phyloP scores from a whole-genome alignment of 2,797 vertebrate species.

The Cercopithecus neglectus region DNA sequence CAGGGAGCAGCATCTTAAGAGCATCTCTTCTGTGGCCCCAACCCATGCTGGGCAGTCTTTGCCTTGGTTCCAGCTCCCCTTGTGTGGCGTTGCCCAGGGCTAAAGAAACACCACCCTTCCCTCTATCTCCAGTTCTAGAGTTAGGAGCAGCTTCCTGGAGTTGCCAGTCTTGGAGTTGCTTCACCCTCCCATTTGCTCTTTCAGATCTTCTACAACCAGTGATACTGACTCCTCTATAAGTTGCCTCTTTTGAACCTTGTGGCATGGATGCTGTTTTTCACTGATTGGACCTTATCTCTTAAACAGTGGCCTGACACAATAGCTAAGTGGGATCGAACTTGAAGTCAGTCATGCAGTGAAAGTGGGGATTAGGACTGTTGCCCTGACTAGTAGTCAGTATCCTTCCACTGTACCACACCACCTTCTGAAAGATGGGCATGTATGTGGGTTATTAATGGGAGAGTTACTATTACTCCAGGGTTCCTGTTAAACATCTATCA shows the following conservation, averaged over 20 bases:
- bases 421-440: not conserved
- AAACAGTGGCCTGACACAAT: not conserved
- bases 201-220: not conserved
- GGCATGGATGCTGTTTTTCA: not conserved
- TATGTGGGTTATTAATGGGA: not conserved
- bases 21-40: not conserved
- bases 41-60: not conserved
- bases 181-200: not conserved
- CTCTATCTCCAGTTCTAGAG: not conserved
- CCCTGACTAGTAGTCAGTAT: not conserved
- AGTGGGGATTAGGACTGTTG: not conserved
- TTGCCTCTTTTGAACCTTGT: not conserved
- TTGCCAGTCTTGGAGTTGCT: not conserved
- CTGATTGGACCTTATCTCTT: not conserved
- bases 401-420: not conserved
- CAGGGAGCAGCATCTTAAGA: not conserved
- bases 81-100: not conserved
- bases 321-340: not conserved
- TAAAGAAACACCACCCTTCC: not conserved
- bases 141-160: not conserved
- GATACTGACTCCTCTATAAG: not conserved
- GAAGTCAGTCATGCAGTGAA: not conserved
- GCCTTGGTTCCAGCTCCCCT: not conserved
- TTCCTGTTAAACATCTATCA: not conserved
- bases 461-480: not conserved